These are phyloP conservation scores for Dolichotis patagonum DNA, from an alignment of 2,113 vertebrate species.

Conservation along the genomic window DNA sequence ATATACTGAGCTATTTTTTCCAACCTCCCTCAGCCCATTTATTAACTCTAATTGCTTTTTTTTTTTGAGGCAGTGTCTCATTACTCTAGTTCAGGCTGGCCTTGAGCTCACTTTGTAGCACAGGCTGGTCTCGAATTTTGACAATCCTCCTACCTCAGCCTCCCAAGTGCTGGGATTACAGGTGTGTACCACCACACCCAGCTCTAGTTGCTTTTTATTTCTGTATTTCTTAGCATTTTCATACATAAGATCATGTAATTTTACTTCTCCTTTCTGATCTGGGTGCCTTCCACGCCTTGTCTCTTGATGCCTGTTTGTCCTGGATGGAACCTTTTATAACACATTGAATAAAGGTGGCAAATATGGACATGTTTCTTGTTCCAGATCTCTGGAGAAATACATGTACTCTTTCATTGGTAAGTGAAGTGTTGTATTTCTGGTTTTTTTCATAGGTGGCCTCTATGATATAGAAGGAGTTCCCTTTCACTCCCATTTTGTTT, in stretches of 20 bases:
- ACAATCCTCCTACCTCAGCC: too few relatives aligned
- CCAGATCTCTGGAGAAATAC: background rate
- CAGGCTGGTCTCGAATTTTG: too few relatives aligned
- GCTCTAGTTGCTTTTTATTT: background rate
- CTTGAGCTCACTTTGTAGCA: too few relatives aligned
- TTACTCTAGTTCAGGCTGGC: too few relatives aligned
- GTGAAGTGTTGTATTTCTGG: background rate
- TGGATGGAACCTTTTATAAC: background rate
- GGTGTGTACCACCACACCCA: too few relatives aligned
- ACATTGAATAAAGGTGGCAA: background rate
- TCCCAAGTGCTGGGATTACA: too few relatives aligned
- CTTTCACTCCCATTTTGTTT: background rate
- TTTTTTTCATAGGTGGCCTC: background rate
- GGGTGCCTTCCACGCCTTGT: too few relatives aligned
- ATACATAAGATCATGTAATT: background rate
- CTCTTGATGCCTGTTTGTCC: background rate
- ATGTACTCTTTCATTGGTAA: background rate
- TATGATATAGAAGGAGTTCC: background rate
- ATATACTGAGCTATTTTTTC: background rate
- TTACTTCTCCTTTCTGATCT: background rate
- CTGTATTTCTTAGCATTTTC: background rate
- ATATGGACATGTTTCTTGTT: background rate
- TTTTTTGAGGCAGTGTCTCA: too few relatives aligned
- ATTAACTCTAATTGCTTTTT: background rate
- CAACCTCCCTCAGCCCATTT: background rate